A percentile compares a stretch with the other conserved stretches of the same genome.
phyloP scores from a whole-genome alignment of 2,113 vertebrate species.

The Malurus melanocephalus region DNA sequence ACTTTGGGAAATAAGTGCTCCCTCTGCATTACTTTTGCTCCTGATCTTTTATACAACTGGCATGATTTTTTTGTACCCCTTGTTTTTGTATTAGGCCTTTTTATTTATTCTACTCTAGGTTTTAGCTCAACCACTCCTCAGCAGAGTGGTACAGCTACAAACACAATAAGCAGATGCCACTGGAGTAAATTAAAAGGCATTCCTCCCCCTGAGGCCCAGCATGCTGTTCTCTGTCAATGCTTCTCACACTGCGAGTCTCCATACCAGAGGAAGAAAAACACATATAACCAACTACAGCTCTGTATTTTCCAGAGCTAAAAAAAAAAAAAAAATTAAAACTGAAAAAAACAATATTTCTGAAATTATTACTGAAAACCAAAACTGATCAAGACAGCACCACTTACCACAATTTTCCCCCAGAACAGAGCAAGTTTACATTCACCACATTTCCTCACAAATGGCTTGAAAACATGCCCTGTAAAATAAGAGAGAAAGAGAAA shows the following conservation, averaged over 20 bases:
- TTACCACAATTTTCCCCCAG: slow-evolving; percentile 50
- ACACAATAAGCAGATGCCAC: slow-evolving; percentile 31
- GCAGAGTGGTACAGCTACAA: slow-evolving; percentile 14
- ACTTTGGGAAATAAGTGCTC: neutral
- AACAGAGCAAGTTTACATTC: slow-evolving; percentile 39
- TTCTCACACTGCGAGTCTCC: neutral
- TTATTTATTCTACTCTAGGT: neutral
- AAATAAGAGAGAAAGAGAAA: neutral
- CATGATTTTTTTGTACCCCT: neutral
- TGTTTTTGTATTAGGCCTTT: neutral
- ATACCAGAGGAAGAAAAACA: neutral
- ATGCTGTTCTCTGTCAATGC: slow-evolving; percentile 22
- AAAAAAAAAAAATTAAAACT: neutral
- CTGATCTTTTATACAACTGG: neutral
- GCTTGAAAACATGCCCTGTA: neutral
- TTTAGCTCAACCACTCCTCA: neutral
- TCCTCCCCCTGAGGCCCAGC: slow-evolving; percentile 12
- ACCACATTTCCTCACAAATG: slow-evolving; percentile 62
- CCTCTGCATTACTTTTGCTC: neutral
- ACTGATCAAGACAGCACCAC: neutral
- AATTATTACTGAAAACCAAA: neutral
- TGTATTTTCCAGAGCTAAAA: neutral
- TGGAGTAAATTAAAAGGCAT: slow-evolving; percentile 48
- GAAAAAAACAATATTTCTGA: neutral
- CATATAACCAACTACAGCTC: neutral